phyloP scores from a whole-genome alignment of 2,113 vertebrate genomes.

The Oophaga pumilio region DNA sequence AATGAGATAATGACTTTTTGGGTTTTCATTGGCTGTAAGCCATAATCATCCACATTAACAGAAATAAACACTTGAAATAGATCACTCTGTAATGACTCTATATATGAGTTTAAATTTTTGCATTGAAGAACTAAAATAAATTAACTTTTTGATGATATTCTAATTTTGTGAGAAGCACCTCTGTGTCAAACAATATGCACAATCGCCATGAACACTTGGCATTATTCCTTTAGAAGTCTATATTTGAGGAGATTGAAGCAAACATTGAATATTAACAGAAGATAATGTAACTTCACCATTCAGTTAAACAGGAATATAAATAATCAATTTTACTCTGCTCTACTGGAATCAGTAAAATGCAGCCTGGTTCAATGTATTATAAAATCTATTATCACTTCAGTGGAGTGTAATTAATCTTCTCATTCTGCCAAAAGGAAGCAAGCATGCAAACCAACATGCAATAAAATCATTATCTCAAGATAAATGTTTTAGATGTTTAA shows the following conservation, averaged over 20 bases:
- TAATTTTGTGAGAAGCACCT: too few species aligned
- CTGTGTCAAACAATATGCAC: too few species aligned
- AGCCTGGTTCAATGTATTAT: conserved; percentile 16
- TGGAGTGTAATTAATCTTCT: conserved; percentile 29
- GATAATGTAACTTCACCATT: neutral
- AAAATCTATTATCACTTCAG: conserved; percentile 35
- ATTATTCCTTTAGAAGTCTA: neutral
- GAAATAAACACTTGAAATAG: too few species aligned
- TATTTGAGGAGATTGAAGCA: neutral
- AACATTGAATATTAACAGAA: neutral
- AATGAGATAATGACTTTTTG: too few species aligned
- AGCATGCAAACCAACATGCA: conserved; percentile 23
- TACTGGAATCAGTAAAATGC: neutral
- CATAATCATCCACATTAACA: too few species aligned
- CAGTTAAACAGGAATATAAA: neutral
- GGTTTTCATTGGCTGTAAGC: too few species aligned
- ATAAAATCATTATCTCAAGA: conserved; percentile 35
- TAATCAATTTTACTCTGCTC: conserved; percentile 2
- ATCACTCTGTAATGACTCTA: too few species aligned
- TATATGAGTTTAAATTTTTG: too few species aligned
- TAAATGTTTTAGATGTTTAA: conserved; percentile 28
- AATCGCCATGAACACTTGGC: too few species aligned
- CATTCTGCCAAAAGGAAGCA: conserved; percentile 8
- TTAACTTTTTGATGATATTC: too few species aligned
- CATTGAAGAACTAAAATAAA: too few species aligned